phyloP scores from a whole-genome alignment of 2,113 vertebrate species.

The Planiliza haematocheilus region DNA sequence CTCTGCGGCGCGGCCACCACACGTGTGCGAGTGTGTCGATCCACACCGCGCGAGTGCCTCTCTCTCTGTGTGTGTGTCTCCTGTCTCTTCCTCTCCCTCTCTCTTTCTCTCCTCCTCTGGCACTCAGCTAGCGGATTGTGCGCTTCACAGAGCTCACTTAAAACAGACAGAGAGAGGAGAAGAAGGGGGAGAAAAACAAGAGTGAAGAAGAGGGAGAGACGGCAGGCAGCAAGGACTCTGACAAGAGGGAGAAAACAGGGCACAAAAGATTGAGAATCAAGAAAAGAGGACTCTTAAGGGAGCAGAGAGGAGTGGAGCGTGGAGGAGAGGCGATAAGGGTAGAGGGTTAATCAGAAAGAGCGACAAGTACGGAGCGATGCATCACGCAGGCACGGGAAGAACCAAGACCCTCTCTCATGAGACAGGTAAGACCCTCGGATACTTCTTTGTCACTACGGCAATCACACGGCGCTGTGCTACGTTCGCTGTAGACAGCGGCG shows the following conservation, averaged over 20 bases:
- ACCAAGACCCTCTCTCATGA: conserved; percentile 95
- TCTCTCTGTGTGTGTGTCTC: conserved; percentile 7
- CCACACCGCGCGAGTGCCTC: conserved; percentile 43
- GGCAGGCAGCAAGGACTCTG: conserved; percentile 49
- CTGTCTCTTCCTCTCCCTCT: conserved; percentile 12
- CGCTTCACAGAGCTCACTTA: conserved; percentile 73
- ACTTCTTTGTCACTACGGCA: conserved; percentile 33
- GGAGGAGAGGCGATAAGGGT: conserved; percentile 86
- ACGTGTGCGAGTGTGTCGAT: conserved; percentile 64
- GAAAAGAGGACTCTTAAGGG: conserved; percentile 72
- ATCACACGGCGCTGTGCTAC: conserved; percentile 8
- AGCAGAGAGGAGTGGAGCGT: conserved; percentile 83
- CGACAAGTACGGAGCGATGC: conserved; percentile 89
- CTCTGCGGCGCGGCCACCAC: conserved; percentile 61
- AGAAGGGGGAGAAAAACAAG: conserved; percentile 49
- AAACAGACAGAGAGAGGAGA: conserved; percentile 77
- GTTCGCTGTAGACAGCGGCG: conserved; percentile 6
- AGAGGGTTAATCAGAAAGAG: conserved; percentile 81
- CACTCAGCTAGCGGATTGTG: conserved; percentile 67
- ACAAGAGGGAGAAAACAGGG: conserved; percentile 31
- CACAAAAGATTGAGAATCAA: conserved; percentile 73
- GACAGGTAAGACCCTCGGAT: conserved; percentile 90
- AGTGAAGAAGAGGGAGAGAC: conserved; percentile 57
- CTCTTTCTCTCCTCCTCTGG: conserved; percentile 45
- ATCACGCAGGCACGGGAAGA: conserved; percentile 90